Percentiles rank a stretch among this genome's conserved stretches.
These are phyloP conservation scores for Spermophilus dauricus DNA, from an alignment of 2,113 vertebrate species.

Conservation along the genomic window DNA sequence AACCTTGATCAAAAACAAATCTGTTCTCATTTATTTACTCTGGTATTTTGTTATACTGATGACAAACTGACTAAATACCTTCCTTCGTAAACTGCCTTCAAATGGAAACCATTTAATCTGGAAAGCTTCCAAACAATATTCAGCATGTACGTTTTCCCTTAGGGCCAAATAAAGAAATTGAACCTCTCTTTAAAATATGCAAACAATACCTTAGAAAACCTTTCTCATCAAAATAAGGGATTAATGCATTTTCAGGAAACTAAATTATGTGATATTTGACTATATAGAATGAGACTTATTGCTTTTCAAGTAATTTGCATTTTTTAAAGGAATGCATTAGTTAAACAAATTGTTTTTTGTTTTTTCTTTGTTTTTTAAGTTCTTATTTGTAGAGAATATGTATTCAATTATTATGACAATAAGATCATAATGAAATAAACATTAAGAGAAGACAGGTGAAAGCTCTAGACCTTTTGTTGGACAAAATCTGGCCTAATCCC, in stretches of 20 bases:
- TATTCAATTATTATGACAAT: not conserved
- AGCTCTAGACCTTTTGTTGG: not conserved
- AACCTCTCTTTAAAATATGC: constrained; percentile 2
- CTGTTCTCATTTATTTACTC: too few relatives aligned
- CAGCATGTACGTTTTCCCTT: not conserved
- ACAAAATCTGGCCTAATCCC: not conserved
- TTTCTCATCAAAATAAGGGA: not conserved
- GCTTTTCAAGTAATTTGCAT: not conserved
- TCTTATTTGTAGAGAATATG: constrained; percentile 5
- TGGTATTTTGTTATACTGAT: too few relatives aligned
- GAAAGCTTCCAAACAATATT: not conserved
- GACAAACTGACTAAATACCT: not conserved
- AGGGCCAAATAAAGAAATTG: not conserved
- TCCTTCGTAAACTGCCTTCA: not conserved
- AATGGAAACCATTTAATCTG: constrained; percentile 14
- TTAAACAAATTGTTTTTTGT: not conserved
- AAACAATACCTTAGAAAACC: not conserved
- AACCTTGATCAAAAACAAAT: too few relatives aligned
- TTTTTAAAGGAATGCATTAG: not conserved
- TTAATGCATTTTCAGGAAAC: constrained; percentile 43
- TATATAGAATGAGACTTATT: constrained; percentile 23
- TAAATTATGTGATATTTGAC: not conserved
- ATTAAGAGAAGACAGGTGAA: not conserved
- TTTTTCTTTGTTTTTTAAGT: not conserved
- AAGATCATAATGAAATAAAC: not conserved